Base-by-base conservation (phyloP, 1,140 invertebrate species). In the Zophobas atratus region DNA sequence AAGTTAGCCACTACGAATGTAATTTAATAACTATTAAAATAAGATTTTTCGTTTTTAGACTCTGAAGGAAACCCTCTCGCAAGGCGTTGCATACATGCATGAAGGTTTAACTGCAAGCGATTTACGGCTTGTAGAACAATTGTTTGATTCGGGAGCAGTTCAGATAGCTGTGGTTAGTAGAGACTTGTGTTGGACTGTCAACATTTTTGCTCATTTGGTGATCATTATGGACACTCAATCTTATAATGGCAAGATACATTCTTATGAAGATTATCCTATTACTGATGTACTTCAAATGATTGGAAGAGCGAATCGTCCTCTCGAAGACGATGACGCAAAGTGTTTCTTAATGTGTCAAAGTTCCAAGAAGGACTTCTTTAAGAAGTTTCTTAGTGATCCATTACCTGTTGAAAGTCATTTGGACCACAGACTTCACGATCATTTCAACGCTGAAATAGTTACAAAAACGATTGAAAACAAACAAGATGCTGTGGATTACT, bases 391-490 rank as follows among this genome's bases (percentile, higher is more conserved):
- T 6, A 98, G 97, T 86, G 98, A 99, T 86, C 97, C 98, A 2
- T 86, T 99, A 43, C 98, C 98, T 0, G 94, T 99, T n/a, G 98
- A 99, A 89, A 98, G 96, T 80, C 97, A 99, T 88, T 88, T 99
- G 81, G 98, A 99, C 89, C 98, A 99, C 84, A 92, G 96, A 80
- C 89, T 99, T 1, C 98, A 99, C 87, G 98, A 99, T 89, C 99
- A 99, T 88, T 99, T 99, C 86, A 99, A 99, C 89, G 98, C 99
- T 0, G 99, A 99, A 89, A 98, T 99, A 71, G 98, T 99, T 0
- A 99, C 98, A 0, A 99, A 99, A 89, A 99, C 98, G 0, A 98
- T 99, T 85, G 98, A 99, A 87, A 99, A 99, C 88, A 99, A 99
- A 87, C 99, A 99, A 86, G 99, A 99, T 87, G 98, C 98, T 0